Evolutionary conservation across 2,113 vertebrate species (phyloP).

Genomic region (Orientallactaga bullata): DNA sequence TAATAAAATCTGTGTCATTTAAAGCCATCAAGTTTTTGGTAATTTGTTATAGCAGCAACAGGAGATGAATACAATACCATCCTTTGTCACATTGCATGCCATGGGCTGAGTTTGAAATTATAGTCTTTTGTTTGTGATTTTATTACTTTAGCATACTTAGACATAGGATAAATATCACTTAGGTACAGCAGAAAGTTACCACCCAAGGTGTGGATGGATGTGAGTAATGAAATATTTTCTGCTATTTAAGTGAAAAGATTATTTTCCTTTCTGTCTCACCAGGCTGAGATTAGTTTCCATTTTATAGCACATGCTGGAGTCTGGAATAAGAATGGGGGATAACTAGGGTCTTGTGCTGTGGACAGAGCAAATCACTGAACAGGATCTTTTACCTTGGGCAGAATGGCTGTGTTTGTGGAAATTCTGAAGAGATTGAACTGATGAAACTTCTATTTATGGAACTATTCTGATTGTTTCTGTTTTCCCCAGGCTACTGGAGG

Average conservation of each 20-base stretch:
- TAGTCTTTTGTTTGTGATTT: slow-evolving; percentile 16
- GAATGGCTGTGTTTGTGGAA: slow-evolving; percentile 78
- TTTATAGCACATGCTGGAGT: slow-evolving; percentile 6
- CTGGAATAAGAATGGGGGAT: slow-evolving; percentile 25
- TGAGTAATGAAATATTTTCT: slow-evolving; percentile 23
- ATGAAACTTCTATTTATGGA: slow-evolving; percentile 78
- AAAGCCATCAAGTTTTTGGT: background rate
- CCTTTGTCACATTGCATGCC: background rate
- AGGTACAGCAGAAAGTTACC: background rate
- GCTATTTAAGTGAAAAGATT: slow-evolving; percentile 20
- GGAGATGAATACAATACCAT: background rate
- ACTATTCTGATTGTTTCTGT: slow-evolving; percentile 74
- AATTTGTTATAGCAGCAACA: slow-evolving; percentile 5
- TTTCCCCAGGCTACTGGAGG: slow-evolving; percentile 73
- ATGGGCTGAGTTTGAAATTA: background rate
- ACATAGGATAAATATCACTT: slow-evolving; percentile 23
- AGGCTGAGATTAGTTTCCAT: slow-evolving; percentile 12
- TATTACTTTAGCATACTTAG: slow-evolving; percentile 36
- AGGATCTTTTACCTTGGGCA: slow-evolving; percentile 75
- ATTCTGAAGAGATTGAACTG: slow-evolving; percentile 78
- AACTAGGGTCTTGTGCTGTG: slow-evolving; percentile 46
- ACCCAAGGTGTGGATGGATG: background rate
- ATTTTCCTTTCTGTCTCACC: background rate
- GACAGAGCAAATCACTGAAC: slow-evolving; percentile 48
- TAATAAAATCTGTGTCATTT: background rate